Evolutionary conservation across 2,797 vertebrate species (phyloP), one percentile per base, ranked within the genome.

Genomic region (Sebastes umbrosus): DNA sequence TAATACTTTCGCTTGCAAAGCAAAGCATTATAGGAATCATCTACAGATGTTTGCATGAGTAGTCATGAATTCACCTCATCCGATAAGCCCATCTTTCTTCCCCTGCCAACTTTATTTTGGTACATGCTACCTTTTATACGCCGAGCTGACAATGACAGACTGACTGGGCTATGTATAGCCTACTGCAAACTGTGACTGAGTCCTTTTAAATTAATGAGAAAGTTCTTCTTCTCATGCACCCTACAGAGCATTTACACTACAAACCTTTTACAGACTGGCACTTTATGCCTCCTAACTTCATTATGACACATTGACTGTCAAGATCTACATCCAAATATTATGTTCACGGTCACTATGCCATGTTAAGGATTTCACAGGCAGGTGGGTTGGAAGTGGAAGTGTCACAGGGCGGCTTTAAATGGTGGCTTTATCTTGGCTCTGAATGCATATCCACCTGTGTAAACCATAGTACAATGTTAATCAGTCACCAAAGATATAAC

Each of bases 121-220:
- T 85, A 62, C 72, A 31, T 64, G 52, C 24, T 80, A 73, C 69
- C 84, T 86, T 85, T 85, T 72, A 78, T 79, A 74, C 34, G 71
- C 63, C 10, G 68, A 74, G 62, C 69, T 88, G 82, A 90, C 85
- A 88, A 73, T 85, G 84, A 87, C 80, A 67, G 85, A 83, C 75
- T 79, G 88, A 88, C 80, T 84, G 54, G 43, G 63, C 80, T 90
- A 83, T 83, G 66, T 79, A 81, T 88, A 87, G 80, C 57, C 39
- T 12, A 13, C 73, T 77, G 79, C 55, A 70, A 69, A 73, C 67
- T 64, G 50, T 13, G 25, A 22, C 69, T 24, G 46, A 69, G 57
- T 79, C 25, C 63, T 20, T 20, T 75, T 83, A 57, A 80, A 79
- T 73, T 70, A 57, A 78, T 85, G 8, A 70, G 22, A 52, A 59